Base-by-base conservation (phyloP, 2,888 invertebrate genomes). In the Drosophila ezoana region DNA sequence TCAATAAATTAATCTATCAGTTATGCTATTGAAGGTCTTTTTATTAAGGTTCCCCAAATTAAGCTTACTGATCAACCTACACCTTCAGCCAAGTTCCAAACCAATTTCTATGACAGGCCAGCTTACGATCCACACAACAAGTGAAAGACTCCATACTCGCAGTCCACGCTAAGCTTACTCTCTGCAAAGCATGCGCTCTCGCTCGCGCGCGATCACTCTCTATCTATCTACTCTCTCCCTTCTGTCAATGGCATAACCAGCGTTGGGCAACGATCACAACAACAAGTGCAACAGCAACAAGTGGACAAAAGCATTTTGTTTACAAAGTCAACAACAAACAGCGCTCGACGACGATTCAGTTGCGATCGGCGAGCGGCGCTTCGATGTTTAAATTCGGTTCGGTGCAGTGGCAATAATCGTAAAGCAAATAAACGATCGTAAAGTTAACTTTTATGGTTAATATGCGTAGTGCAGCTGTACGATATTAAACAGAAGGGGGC, bases 91-190 rank as follows among this genome's bases (percentile, higher is more conserved):
- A 43, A 40, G 76, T 41, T 63, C 9, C 28, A 5, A 71, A 81
- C 82, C 82, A 8, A 3, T 33, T 0, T 3, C 35, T 14, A 5
- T 9, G 10, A 9, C 3, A 11, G 4, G 11, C 11, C 44, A 56
- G 65, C 85, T 84, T 83, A 13, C 49, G 56, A 40, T 87, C 87
- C 87, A 81, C 74, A 43, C 16, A 47, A 48, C 80, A 71, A 83
- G 70, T 67, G 54, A 11, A 35, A n/a, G 8, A 32, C 61, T 86
- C 69, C 8, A 76, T 75, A 28, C 28, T 28, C 81, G 48, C 48
- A 61, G 52, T 75, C 75, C 79, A 81, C 64, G 61, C 14, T 18
- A 28, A 47, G 33, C 28, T 59, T 48, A 16, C 38, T 28, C 62
- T 71, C 52, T 16, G 11, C 18, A 13, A 13, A 14, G 4, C 47